Conservation (phyloP, 2,797 vertebrate species). For the Karalla daura region DNA sequence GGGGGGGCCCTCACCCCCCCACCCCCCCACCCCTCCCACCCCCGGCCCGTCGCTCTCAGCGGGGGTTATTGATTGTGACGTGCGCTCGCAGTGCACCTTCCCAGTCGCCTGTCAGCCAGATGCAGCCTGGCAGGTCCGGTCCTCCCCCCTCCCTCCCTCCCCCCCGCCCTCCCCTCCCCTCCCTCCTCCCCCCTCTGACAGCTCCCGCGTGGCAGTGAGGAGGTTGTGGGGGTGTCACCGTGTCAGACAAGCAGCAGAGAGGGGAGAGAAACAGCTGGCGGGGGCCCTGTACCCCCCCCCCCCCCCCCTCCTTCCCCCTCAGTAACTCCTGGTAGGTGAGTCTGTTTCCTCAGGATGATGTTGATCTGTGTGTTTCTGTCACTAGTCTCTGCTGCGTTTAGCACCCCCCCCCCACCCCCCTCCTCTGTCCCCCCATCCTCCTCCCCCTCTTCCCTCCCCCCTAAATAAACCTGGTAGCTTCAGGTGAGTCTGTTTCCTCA, state of each 20-base stretch:
- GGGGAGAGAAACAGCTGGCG: conserved; percentile 61
- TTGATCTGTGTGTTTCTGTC: no score
- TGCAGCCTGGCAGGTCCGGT: conserved; percentile 85
- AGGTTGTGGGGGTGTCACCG: conserved; percentile 51
- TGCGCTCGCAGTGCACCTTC: conserved; percentile 88
- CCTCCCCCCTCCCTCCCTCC: conserved; percentile 1
- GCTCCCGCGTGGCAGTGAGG: conserved; percentile 83
- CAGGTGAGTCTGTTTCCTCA: no score
- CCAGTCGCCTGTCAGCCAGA: conserved; percentile 84
- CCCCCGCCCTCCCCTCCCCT: no score
- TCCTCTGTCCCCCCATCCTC: conserved; percentile 24
- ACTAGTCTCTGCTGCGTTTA: no score
- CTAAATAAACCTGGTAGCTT: no score
- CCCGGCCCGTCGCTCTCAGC: conserved; percentile 76
- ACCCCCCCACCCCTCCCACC: not conserved
- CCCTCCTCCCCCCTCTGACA: conserved; percentile 79
- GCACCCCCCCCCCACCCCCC: conserved; percentile 10
- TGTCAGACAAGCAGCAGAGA: conserved; percentile 52
- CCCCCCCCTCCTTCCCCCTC: conserved; percentile 25
- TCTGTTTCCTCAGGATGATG: no score
- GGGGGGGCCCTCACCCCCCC: not conserved
- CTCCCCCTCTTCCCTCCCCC: conserved; percentile 36
- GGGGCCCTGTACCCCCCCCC: conserved; percentile 29
- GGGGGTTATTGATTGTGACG: conserved; percentile 89
- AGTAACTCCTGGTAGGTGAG: no score